Percentiles rank a stretch among this genome's conserved stretches.
Evolutionary conservation across 2,888 invertebrate genomes (phyloP).

Genomic region (Chesias legatella): DNA sequence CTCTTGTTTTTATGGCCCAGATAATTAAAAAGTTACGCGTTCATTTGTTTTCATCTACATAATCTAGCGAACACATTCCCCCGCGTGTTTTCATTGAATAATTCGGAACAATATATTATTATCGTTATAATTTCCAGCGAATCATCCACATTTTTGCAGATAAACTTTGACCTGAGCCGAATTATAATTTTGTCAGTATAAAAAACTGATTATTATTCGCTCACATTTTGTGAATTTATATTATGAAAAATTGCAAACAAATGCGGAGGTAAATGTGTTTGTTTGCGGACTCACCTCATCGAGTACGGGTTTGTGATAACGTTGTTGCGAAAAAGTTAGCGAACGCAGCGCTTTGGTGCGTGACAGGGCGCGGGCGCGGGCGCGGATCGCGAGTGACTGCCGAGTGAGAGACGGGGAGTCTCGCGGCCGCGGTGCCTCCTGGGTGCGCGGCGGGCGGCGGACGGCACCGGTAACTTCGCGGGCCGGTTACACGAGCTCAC

Average conservation of each 20-base stretch:
- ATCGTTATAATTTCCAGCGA: too few species aligned
- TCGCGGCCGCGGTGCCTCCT: constrained; percentile 25
- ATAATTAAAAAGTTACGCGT: constrained; percentile 35
- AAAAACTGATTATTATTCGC: too few species aligned
- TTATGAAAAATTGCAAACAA: constrained; percentile 3
- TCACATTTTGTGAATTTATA: not conserved
- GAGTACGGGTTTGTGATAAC: constrained; percentile 35
- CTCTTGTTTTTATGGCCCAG: constrained; percentile 21
- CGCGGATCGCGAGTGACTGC: constrained; percentile 36
- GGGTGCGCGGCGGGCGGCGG: constrained; percentile 34
- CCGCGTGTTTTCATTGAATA: not conserved
- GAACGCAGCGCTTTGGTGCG: constrained; percentile 34
- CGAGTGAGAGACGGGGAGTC: constrained; percentile 36
- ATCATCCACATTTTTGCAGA: not conserved
- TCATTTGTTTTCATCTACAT: constrained; percentile 25
- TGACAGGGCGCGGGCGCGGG: constrained; percentile 30
- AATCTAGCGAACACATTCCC: not conserved
- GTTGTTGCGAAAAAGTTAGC: constrained; percentile 39
- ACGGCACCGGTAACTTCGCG: not conserved
- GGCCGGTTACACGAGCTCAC: constrained; percentile 37
- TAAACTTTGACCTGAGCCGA: constrained; percentile 19
- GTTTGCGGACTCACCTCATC: constrained; percentile 52
- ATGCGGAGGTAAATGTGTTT: constrained; percentile 9
- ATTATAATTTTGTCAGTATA: not conserved
- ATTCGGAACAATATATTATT: not conserved